Base-by-base conservation (phyloP, 2,797 vertebrate genomes). In the Chelonia mydas region DNA sequence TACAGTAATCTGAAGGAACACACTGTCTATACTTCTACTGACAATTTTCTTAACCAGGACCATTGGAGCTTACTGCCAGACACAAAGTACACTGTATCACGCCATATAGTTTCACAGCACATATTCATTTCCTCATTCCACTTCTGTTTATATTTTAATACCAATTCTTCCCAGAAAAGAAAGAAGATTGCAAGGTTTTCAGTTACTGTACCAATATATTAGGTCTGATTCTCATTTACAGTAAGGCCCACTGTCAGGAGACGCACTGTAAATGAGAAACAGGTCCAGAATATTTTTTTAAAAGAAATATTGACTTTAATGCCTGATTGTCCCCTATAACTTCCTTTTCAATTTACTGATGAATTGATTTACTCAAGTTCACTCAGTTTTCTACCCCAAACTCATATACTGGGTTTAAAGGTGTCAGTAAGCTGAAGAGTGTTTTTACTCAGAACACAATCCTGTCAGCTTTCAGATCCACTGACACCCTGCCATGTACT, bases 151-250 rank as follows among this genome's bases (percentile, higher is more conserved):
- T 7, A 68, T 94, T 90, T 89, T 76, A 59, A 97, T 37, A 0
- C 86, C 86, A 89, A 96, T 81, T 53, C 92, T 97, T 95, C 93
- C 87, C 92, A 95, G 89, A 72, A 93, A 83, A 97, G 92, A 95
- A 96, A 92, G 94, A 80, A 83, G 37, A 27, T 53, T 53, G 76
- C 91, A 94, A 96, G 96, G 86, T 78, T 91, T 90, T 54, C 15
- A n/a, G 77, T 91, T 87, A 92, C 11, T 31, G 3, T 53, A 82
- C 49, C 78, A 95, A 94, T 79, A 94, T 94, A 92, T 89, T 78
- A 91, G 86, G 82, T 33, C 78, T 85, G 37, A 72, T 15, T 81
- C 82, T 86, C 76, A 85, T 87, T 61, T 28, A 74, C 10, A 57
- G 28, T 89, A 74, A 33, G 50, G 41, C 25, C 31, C 23, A 4